A percentile compares a stretch with the other conserved stretches of the same genome.
Conservation (phyloP, 2,113 vertebrate species). For the Struthidea cinerea region DNA sequence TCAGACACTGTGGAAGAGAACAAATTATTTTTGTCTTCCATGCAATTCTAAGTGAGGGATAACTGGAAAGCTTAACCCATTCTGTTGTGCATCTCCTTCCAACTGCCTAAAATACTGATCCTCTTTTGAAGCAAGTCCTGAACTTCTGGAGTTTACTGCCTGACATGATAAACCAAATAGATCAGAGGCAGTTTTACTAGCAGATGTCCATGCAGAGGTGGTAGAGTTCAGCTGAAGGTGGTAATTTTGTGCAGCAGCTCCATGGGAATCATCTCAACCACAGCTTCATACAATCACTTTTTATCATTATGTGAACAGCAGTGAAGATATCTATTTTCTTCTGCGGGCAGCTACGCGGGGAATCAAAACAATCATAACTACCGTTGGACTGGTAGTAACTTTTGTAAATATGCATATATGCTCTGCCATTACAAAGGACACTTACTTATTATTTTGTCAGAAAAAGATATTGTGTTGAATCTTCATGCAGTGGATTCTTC, state of each 20-base stretch:
- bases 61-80: not conserved
- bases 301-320: not conserved
- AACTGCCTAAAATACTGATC: not conserved
- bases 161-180: not conserved
- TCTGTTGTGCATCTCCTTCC: not conserved
- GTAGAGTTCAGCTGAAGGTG: not conserved
- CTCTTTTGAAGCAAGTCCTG: not conserved
- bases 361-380: not conserved
- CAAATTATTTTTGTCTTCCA: not conserved
- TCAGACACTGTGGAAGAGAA: not conserved
- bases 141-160: not conserved
- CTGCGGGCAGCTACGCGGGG: not conserved
- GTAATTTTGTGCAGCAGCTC: not conserved
- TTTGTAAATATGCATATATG: not conserved
- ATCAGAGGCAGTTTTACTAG: not conserved
- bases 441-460: not conserved
- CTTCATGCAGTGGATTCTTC: not conserved
- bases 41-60: not conserved
- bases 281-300: not conserved
- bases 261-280: not conserved
- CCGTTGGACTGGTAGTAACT: not conserved
- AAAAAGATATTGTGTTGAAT: not conserved
- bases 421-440: not conserved
- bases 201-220: not conserved
- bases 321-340: not conserved